Evolutionary conservation across 2,888 invertebrate genomes (phyloP).

Genomic region (Andrena flavipes): DNA sequence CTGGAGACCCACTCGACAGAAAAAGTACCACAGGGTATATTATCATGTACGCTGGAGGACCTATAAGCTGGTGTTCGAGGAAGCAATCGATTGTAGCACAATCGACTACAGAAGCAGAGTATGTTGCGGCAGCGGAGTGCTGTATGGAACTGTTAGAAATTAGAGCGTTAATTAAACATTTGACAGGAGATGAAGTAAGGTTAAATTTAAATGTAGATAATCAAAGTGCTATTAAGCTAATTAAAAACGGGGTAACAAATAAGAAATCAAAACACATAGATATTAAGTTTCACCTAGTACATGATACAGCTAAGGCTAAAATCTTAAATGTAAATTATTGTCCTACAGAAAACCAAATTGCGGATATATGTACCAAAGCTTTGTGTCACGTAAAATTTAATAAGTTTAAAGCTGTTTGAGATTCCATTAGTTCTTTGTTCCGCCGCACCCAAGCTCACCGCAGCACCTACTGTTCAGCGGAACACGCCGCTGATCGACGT

Average conservation of each 20-base stretch:
- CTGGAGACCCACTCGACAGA: neutral
- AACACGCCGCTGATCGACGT: too few species aligned
- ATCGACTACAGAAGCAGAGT: neutral
- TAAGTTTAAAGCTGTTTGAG: too few species aligned
- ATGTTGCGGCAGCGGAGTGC: neutral
- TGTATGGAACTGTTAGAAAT: neutral
- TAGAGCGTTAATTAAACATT: neutral
- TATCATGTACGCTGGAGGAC: neutral
- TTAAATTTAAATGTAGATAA: neutral
- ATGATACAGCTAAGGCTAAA: neutral
- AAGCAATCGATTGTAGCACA: neutral
- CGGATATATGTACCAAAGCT: neutral
- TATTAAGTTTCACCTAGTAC: neutral
- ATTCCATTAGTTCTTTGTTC: too few species aligned
- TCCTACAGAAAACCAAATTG: neutral
- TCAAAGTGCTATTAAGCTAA: neutral
- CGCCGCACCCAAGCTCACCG: too few species aligned
- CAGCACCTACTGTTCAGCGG: too few species aligned
- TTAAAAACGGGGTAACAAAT: neutral
- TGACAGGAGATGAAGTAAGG: neutral
- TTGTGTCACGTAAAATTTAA: neutral
- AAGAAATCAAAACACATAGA: neutral
- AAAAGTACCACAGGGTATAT: neutral
- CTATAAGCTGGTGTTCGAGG: neutral
- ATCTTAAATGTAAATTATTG: neutral